These are phyloP conservation scores for Rhopalosiphum padi DNA, from an alignment of 1,140 invertebrate species.

Conservation along the genomic window DNA sequence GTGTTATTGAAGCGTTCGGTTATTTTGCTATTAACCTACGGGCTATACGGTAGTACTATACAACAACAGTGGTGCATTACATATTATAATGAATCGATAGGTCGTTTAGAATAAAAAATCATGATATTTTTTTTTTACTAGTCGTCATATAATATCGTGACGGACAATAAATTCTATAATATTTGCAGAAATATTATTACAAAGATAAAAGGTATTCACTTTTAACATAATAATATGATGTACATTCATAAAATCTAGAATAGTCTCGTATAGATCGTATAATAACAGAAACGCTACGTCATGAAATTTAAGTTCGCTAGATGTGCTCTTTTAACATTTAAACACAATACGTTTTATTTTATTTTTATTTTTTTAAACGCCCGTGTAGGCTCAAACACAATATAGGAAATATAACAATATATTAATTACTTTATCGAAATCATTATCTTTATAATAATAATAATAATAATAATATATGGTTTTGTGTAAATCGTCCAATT, in stretches of 20 bases:
- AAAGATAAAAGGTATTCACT: not conserved
- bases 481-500: not conserved
- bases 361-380: no score
- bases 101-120: not conserved
- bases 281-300: not conserved
- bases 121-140: not conserved
- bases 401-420: no score
- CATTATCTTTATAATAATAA: not conserved
- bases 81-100: not conserved
- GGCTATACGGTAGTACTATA: not conserved
- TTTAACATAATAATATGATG: not conserved
- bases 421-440: not conserved
- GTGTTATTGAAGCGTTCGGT: not conserved
- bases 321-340: not conserved
- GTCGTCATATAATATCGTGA: not conserved
- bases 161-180: not conserved
- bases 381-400: no score
- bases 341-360: not conserved
- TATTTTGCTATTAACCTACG: not conserved
- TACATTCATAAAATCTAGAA: not conserved
- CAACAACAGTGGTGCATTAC: not conserved
- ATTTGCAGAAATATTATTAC: slow-evolving; percentile 5
- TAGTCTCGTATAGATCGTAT: not conserved
- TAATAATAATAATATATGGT: no score
- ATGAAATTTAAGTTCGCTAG: not conserved